Conservation (phyloP, 2,113 vertebrate genomes). For the Lepidothrix coronata region DNA sequence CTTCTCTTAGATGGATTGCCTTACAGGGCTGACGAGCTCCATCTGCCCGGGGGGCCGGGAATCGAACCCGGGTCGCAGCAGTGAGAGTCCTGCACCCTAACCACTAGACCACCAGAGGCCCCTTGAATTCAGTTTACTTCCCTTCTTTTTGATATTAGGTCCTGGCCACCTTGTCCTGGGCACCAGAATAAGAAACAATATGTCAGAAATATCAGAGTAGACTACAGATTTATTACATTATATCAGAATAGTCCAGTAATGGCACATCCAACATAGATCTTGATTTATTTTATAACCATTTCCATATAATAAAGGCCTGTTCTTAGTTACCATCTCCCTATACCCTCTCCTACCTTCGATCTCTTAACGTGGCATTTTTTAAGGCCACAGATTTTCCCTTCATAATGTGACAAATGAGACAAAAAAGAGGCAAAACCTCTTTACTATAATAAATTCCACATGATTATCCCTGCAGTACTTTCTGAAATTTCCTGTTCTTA, state of each 20-base stretch:
- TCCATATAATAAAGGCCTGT: not conserved
- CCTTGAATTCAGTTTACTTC: no score
- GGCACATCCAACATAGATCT: not conserved
- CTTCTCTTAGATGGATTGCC: no score
- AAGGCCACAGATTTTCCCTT: not conserved
- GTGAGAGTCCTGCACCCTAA: no score
- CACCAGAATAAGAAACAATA: not conserved
- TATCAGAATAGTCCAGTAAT: not conserved
- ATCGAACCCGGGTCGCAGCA: no score
- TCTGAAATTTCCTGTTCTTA: not conserved
- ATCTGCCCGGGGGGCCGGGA: no score
- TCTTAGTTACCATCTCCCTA: not conserved
- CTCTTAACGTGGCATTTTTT: not conserved
- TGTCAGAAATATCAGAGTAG: not conserved
- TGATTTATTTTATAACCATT: not conserved
- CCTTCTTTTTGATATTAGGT: not conserved
- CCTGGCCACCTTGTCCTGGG: not conserved
- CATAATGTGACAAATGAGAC: not conserved
- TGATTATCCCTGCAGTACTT: not conserved
- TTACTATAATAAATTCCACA: not conserved
- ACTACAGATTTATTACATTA: not conserved
- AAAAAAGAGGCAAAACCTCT: not conserved
- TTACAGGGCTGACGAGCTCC: no score
- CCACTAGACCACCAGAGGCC: no score
- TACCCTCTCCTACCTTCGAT: not conserved